These are phyloP conservation scores for Hippopotamus amphibius DNA, from an alignment of 2,113 vertebrate species.

Conservation along the genomic window DNA sequence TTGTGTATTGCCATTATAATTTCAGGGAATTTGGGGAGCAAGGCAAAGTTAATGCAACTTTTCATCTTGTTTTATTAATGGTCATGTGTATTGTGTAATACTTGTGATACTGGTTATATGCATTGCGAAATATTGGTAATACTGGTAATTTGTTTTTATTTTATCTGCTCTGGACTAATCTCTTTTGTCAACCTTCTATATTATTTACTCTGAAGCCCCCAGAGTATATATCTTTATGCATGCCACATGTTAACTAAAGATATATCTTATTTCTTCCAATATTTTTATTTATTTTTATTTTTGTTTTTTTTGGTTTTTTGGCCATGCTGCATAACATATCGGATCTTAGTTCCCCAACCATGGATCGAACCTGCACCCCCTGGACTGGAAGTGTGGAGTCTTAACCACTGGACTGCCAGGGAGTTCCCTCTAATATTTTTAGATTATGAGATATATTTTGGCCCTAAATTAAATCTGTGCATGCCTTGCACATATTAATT, in stretches of 20 bases:
- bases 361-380: no score
- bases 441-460: not conserved
- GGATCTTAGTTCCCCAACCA: no score
- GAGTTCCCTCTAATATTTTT: not conserved
- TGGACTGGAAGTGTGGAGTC: no score
- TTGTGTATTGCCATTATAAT: not conserved
- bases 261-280: constrained; percentile 1
- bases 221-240: not conserved
- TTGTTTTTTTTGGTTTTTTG: no score
- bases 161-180: not conserved
- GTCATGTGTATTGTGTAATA: not conserved
- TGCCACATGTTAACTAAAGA: not conserved
- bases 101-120: not conserved
- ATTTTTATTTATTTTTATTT: not conserved
- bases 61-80: not conserved
- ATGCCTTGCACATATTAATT: not conserved
- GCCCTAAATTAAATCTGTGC: not conserved
- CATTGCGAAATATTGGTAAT: not conserved
- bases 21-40: not conserved
- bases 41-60: not conserved
- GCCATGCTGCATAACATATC: no score
- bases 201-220: not conserved
- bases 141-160: not conserved
- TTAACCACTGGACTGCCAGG: no score
- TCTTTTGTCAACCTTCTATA: not conserved